These are phyloP conservation scores for Buteo buteo DNA, from an alignment of 2,113 vertebrate genomes.

Conservation along the genomic window DNA sequence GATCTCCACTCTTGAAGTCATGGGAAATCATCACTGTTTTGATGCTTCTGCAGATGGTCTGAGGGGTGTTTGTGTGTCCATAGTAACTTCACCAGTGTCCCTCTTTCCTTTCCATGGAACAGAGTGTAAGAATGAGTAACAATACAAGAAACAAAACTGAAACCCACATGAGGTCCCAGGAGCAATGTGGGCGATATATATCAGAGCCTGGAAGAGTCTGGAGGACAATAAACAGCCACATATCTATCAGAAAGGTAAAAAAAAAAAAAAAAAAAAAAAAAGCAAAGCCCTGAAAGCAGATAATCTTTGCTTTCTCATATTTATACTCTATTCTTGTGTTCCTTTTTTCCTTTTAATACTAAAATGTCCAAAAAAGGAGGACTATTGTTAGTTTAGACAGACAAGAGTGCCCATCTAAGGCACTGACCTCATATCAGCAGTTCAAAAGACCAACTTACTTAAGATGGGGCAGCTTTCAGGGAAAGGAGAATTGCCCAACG, in stretches of 20 bases:
- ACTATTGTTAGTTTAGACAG: background rate
- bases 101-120: background rate
- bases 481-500: background rate
- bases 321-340: background rate
- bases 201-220: background rate
- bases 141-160: background rate
- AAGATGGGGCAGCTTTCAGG: background rate
- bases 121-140: background rate
- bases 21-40: background rate
- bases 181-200: background rate
- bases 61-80: background rate
- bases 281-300: background rate
- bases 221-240: background rate
- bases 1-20: background rate
- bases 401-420: background rate
- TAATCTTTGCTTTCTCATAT: background rate
- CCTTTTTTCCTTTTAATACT: background rate
- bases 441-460: background rate
- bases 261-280: background rate
- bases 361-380: background rate
- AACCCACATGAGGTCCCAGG: background rate
- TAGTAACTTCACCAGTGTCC: background rate
- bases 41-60: background rate
- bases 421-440: background rate
- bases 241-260: background rate